Evolutionary conservation across 2,113 vertebrate genomes (phyloP), one percentile per base, ranked within the genome.

Genomic region (Tamias sibiricus): DNA sequence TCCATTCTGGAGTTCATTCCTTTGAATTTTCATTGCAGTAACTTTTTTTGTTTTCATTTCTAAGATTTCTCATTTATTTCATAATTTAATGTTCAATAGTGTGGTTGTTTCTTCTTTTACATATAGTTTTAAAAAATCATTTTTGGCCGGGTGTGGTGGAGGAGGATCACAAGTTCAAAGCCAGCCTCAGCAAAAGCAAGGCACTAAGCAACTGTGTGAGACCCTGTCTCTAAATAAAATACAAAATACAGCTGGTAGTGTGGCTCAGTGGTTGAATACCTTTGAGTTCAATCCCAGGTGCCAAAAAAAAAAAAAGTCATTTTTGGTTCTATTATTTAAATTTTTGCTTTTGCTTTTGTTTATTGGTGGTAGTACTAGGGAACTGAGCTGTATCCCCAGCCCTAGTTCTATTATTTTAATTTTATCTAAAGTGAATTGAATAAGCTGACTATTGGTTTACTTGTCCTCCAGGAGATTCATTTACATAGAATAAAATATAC

Each of bases 381-480:
- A n/a, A n/a, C n/a, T n/a, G n/a, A n/a, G n/a, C n/a, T n/a, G n/a
- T n/a, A n/a, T n/a, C n/a, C n/a, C n/a, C n/a, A n/a, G n/a, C n/a
- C n/a, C n/a, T n/a, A n/a, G n/a, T 62, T 49, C 59, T 96, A 68
- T 74, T 84, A 80, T 71, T 91, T 90, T 68, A 88, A 87, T 86
- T 74, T 77, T 89, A 77, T 74, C n/a, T 35, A 75, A 30, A 87
- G 28, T 81, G 52, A 91, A 88, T 52, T 89, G 28, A 62, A 66
- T 71, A 64, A 26, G 49, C 28, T 69, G 35, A 13, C 30, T 59
- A 26, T 52, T 62, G 49, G 52, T 75, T 76, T 77, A 47, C 28
- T 76, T 90, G 54, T 44, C 16, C 47, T 87, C 14, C 4, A 4
- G 44, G 37, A 89, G 16, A 62, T 92, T 71, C 1, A 47, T 62